These are phyloP conservation scores for Pseudomyrmex concolor DNA, from an alignment of 1,140 invertebrate species.

Conservation along the genomic window DNA sequence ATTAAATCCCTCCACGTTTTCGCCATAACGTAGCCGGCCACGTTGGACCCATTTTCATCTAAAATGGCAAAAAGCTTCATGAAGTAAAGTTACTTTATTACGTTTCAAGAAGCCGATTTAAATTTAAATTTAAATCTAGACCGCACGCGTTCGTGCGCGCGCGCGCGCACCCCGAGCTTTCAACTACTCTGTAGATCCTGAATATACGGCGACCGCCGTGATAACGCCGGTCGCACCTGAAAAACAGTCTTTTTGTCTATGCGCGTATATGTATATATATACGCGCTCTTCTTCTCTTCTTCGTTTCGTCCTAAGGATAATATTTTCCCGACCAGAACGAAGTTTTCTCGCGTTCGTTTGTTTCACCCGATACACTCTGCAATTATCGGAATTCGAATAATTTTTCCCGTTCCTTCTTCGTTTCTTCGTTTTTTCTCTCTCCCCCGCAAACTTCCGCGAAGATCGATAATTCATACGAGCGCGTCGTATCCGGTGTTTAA, in stretches of 20 bases:
- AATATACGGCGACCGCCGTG: conserved; percentile 33
- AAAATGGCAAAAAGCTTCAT: conserved; percentile 45
- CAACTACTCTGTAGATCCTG: neutral
- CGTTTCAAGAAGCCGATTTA: conserved; percentile 59
- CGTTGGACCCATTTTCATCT: conserved; percentile 35
- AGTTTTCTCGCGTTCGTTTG: conserved; percentile 12
- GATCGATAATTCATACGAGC: conserved; percentile 8
- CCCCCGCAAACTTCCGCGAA: neutral
- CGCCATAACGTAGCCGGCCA: neutral
- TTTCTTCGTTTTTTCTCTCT: neutral
- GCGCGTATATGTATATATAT: no score
- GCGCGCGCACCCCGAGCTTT: neutral
- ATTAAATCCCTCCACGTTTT: conserved; percentile 53
- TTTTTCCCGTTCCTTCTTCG: neutral
- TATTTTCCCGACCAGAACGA: conserved; percentile 26
- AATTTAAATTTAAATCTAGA: conserved; percentile 61
- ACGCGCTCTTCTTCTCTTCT: neutral
- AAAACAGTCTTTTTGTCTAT: conserved; percentile 38
- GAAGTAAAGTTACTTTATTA: conserved; percentile 58
- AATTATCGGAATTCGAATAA: conserved; percentile 46
- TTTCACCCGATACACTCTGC: neutral
- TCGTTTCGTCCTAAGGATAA: conserved; percentile 33
- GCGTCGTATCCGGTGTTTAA: conserved; percentile 3
- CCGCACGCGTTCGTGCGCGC: neutral
- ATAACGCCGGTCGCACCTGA: conserved; percentile 26